Conservation (phyloP, 2,888 invertebrate genomes). For the Himalopsyche anomala region DNA sequence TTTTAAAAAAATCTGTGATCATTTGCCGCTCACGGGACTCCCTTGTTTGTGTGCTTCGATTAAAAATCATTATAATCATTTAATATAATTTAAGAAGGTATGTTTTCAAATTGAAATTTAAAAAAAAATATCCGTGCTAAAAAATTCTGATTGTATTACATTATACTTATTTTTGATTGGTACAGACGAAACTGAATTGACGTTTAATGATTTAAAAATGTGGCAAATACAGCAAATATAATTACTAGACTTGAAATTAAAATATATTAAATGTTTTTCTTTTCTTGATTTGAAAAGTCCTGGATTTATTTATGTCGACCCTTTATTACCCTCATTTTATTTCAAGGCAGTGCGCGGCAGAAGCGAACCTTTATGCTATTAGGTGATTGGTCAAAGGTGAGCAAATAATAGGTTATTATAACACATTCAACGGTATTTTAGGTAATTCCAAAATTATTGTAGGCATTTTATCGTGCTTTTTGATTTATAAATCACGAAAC, state of each 20-base stretch:
- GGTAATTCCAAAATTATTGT: neutral
- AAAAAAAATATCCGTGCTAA: too few species aligned
- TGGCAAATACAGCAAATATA: neutral
- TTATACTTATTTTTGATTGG: too few species aligned
- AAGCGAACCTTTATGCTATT: neutral
- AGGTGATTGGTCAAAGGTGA: conserved; percentile 21
- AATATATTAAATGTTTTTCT: neutral
- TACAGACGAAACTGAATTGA: too few species aligned
- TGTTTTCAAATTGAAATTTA: too few species aligned
- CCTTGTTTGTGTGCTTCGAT: too few species aligned
- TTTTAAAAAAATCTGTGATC: too few species aligned
- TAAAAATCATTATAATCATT: too few species aligned
- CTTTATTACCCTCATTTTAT: conserved; percentile 15
- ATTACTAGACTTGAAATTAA: neutral
- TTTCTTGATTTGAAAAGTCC: conserved; percentile 1
- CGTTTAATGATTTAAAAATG: neutral
- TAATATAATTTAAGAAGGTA: too few species aligned
- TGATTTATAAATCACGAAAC: neutral
- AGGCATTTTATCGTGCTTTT: neutral
- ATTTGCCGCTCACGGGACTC: too few species aligned
- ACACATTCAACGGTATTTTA: too few species aligned
- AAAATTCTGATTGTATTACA: too few species aligned
- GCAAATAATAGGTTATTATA: neutral
- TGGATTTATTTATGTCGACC: conserved; percentile 21
- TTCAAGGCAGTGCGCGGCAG: neutral